Percentiles rank a stretch among this genome's conserved stretches.
These are phyloP conservation scores for Monodelphis domestica DNA, from an alignment of 2,797 vertebrate genomes.

Conservation along the genomic window DNA sequence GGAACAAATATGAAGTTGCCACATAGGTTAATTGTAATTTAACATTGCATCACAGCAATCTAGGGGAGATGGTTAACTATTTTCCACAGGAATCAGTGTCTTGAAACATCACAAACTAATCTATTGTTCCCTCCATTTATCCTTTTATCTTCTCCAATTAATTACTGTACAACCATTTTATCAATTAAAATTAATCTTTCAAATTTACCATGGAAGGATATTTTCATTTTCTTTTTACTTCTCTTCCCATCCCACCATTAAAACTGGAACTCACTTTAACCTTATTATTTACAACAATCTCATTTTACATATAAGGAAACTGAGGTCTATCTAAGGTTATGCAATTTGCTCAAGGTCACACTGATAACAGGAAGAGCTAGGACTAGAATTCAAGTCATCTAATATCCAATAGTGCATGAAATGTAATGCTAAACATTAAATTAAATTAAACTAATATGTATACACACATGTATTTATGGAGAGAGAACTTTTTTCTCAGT, in stretches of 20 bases:
- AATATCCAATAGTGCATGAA: neutral
- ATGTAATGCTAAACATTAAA: conserved; percentile 4
- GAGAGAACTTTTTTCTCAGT: neutral
- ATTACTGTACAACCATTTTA: conserved; percentile 2
- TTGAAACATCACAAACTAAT: conserved; percentile 10
- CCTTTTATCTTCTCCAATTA: neutral
- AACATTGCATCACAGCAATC: neutral
- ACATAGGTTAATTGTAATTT: neutral
- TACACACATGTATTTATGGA: neutral
- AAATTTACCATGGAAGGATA: neutral
- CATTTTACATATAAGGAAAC: neutral
- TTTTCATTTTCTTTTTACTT: neutral
- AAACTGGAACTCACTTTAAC: neutral
- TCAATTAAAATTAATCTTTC: neutral
- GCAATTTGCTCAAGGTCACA: neutral
- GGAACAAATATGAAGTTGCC: neutral
- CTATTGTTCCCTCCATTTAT: neutral
- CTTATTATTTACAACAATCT: neutral
- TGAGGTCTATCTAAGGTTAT: neutral
- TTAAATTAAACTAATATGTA: neutral
- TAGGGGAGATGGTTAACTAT: neutral
- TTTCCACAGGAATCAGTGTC: neutral
- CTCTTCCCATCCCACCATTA: neutral
- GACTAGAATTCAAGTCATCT: neutral
- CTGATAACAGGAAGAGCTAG: neutral